Evolutionary conservation across 2,113 vertebrate genomes (phyloP).

Genomic region (Prionailurus bengalensis): DNA sequence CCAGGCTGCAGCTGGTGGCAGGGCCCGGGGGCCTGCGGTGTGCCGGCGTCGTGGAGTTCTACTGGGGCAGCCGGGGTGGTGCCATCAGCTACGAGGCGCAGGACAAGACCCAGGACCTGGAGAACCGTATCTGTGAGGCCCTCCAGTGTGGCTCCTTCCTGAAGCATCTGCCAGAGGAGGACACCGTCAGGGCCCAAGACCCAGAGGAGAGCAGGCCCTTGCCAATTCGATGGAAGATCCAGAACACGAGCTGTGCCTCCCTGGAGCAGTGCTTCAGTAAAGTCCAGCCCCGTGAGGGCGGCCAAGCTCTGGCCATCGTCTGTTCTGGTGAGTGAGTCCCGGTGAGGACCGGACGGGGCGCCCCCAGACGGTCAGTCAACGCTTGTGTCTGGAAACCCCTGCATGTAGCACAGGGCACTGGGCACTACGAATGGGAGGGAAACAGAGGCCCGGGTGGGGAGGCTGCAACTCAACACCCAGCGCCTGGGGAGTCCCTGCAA

Average conservation of each 20-base stretch:
- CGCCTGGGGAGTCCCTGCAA: not conserved
- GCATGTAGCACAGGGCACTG: rapidly evolving
- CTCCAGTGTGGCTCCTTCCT: slow-evolving; percentile 80
- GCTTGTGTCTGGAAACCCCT: not conserved
- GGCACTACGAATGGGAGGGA: rapidly evolving
- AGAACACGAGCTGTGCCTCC: rapidly evolving
- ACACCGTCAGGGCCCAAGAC: rapidly evolving
- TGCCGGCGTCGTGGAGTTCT: slow-evolving; percentile 79
- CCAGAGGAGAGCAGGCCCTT: not conserved
- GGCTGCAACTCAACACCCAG: rapidly evolving
- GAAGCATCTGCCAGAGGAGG: not conserved
- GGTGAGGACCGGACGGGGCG: rapidly evolving
- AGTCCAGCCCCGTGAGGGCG: rapidly evolving
- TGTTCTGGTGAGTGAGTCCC: slow-evolving; percentile 84
- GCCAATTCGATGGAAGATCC: slow-evolving; percentile 71
- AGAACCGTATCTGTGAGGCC: slow-evolving; percentile 50
- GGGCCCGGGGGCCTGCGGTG: slow-evolving; percentile 51
- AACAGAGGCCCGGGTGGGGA: rapidly evolving
- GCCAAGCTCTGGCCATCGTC: not conserved
- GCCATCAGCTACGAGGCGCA: not conserved
- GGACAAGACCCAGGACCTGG: not conserved
- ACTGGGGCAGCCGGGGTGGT: slow-evolving; percentile 71
- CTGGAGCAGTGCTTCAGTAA: slow-evolving; percentile 72
- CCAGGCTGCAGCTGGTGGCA: slow-evolving; percentile 75
- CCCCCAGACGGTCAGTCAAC: not conserved